Evolutionary conservation across 1,140 invertebrate species (phyloP), one percentile per base, ranked within the genome.

Genomic region (Triops cancriformis): DNA sequence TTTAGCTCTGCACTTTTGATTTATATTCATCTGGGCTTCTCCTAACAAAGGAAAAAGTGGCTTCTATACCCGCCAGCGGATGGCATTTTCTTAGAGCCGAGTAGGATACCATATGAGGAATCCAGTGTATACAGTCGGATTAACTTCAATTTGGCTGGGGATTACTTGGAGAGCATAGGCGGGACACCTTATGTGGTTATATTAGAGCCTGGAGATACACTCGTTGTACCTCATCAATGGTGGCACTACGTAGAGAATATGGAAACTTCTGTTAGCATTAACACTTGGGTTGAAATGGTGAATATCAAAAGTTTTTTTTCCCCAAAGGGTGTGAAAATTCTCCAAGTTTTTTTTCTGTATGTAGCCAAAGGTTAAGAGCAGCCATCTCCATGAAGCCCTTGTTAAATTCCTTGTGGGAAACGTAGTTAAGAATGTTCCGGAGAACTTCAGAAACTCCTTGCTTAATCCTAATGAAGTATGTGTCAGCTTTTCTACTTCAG

Each of bases 191-290:
- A 86, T 85, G 85, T 88, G 41, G 86, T 94, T 26, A 87, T 85
- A 26, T 85, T 98, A 37, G 86, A 91, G 73, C 90, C 94, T 10
- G 95, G 94, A 1, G 93, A 98, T 86, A 91, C 95, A 7, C 84
- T 98, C 11, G 89, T 93, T 82, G 91, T 98, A 1, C 96, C 96
- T 10, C 88, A 88, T 80, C 90, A 93, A 75, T 98, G 96, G 96
- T 98, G 96, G 96, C 96, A 98, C 88, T 97, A 93, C 86, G 96
- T 98, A 6, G 92, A 96, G 84, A 92, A 93, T 81, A 82, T 93
- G 72, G 89, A 90, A 78, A 81, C 83, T 27, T 88, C 92, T 26
- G 87, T 97, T 18, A 91, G 92, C 82, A 87, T 97, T 0, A 98
- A 98, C 86, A 89, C 91, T 73, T 98, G 96, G 96, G 83, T 97